phyloP scores from a whole-genome alignment of 2,113 vertebrate species.

The Rana temporaria region DNA sequence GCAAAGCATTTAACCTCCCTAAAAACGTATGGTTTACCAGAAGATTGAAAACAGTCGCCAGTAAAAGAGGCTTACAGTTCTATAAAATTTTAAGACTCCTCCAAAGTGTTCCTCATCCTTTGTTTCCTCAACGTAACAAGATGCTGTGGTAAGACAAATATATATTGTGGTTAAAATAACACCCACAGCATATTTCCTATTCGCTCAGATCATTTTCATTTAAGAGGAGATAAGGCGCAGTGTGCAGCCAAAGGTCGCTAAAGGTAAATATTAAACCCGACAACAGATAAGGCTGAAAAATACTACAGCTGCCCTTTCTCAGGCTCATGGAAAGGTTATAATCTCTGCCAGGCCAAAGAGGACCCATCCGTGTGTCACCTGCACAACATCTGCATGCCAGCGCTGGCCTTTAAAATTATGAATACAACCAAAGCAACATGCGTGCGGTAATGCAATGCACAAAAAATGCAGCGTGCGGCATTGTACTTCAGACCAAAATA shows the following conservation, averaged over 20 bases:
- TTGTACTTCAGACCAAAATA: no score
- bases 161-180: background rate
- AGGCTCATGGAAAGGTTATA: background rate
- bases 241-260: conserved; percentile 29
- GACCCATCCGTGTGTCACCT: no score
- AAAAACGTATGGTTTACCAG: background rate
- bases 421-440: no score
- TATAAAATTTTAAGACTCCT: background rate
- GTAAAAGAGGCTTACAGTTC: background rate
- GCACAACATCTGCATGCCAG: no score
- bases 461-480: no score
- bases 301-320: background rate
- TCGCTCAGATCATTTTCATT: background rate
- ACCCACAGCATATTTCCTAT: background rate
- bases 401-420: no score
- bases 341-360: background rate
- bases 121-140: background rate
- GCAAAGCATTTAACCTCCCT: background rate
- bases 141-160: background rate
- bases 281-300: conserved; percentile 1
- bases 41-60: background rate
- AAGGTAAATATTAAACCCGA: conserved; percentile 43
- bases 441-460: no score
- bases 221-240: background rate
- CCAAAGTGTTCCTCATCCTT: background rate